Conservation (phyloP, 2,113 vertebrate genomes). For the Ceyx margarethae region DNA sequence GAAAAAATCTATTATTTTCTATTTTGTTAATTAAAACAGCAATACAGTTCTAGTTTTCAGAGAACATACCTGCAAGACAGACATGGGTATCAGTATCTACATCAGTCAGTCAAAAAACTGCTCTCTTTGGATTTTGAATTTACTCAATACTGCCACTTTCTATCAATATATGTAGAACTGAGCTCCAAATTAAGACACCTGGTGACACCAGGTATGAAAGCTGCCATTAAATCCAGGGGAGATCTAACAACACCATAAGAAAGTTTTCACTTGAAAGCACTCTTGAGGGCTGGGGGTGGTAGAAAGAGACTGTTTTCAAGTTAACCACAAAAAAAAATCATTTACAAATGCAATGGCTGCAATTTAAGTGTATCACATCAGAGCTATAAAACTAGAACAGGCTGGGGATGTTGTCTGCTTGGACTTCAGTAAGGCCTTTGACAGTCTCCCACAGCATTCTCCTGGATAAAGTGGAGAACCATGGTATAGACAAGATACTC, state of each 20-base stretch:
- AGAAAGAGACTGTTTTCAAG: not conserved
- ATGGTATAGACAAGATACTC: too few relatives aligned
- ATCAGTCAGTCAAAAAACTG: not conserved
- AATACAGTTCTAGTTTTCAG: not conserved
- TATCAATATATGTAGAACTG: not conserved
- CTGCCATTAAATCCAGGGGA: not conserved
- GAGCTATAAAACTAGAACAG: not conserved
- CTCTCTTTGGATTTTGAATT: not conserved
- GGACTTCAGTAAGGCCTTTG: too few relatives aligned
- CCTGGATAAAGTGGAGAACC: too few relatives aligned
- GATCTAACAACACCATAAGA: not conserved
- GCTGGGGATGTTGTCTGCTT: too few relatives aligned
- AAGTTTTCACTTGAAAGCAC: not conserved
- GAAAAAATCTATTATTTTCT: not conserved
- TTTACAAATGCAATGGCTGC: not conserved
- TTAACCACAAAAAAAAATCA: not conserved
- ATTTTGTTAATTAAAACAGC: not conserved
- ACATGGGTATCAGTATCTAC: not conserved
- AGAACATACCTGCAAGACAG: not conserved
- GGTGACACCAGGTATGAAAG: not conserved
- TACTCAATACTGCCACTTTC: not conserved
- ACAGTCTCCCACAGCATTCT: too few relatives aligned
- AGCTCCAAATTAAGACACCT: not conserved
- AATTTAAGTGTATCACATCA: not conserved
- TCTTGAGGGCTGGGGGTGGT: fast-evolving